phyloP scores from a whole-genome alignment of 2,797 vertebrate genomes.

The Ataeniobius toweri region DNA sequence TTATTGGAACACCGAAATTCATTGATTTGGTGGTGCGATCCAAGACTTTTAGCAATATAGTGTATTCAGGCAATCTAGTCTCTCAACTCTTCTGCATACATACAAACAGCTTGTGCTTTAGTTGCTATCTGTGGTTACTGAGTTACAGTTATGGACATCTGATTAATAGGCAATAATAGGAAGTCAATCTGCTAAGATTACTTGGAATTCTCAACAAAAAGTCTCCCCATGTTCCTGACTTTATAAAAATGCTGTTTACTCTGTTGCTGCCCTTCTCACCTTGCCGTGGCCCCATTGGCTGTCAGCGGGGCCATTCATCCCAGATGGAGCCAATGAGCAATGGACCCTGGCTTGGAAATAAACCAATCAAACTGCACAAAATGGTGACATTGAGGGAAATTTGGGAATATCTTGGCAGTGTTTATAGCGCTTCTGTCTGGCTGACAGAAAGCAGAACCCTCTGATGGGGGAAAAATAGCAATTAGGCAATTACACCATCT shows the following conservation, averaged over 20 bases:
- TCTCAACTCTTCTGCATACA: neutral
- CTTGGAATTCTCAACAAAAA: constrained; percentile 44
- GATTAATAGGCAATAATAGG: constrained; percentile 8
- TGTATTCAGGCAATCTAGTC: neutral
- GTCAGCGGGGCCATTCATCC: constrained; percentile 73
- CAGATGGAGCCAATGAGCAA: constrained; percentile 73
- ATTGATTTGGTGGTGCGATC: no score
- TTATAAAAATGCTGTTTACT: constrained; percentile 66
- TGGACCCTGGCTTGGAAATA: constrained; percentile 37
- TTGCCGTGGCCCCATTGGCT: constrained; percentile 82
- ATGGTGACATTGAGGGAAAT: constrained; percentile 71
- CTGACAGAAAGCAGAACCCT: constrained; percentile 82
- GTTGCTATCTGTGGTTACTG: neutral
- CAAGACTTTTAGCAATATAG: no score
- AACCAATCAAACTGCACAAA: constrained; percentile 67
- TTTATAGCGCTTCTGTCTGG: constrained; percentile 77
- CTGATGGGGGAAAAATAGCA: constrained; percentile 74
- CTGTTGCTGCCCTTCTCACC: constrained; percentile 64
- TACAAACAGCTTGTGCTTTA: neutral
- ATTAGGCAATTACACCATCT: constrained; percentile 83
- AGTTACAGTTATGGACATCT: constrained; percentile 10
- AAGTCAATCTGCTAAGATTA: constrained; percentile 40
- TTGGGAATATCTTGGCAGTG: constrained; percentile 66
- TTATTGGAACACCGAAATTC: no score
- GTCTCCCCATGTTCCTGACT: constrained; percentile 40